phyloP scores from a whole-genome alignment of 2,797 vertebrate genomes.

The Alca torda region DNA sequence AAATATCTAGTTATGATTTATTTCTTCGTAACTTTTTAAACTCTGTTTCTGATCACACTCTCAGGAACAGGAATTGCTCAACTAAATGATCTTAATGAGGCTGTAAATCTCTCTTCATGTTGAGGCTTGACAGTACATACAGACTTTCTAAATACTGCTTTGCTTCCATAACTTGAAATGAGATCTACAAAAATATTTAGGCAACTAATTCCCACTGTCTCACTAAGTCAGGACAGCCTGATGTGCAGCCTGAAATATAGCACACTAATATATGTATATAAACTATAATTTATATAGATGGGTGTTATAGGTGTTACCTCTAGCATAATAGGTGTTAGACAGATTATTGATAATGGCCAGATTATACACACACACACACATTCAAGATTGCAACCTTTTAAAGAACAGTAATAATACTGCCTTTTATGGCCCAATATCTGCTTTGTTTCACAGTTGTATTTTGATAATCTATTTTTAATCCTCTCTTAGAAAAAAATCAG shows the following conservation, averaged over 20 bases:
- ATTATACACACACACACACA: not conserved
- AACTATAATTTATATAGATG: not conserved
- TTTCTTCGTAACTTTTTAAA: not conserved
- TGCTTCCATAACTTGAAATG: not conserved
- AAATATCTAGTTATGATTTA: not conserved
- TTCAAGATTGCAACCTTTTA: not conserved
- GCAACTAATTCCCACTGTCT: not conserved
- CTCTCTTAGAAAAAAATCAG: not conserved
- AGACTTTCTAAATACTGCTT: not conserved
- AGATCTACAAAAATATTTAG: not conserved
- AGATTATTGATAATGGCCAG: not conserved
- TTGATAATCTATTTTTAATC: not conserved
- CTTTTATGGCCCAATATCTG: not conserved
- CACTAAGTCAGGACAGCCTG: not conserved
- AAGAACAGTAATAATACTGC: not conserved
- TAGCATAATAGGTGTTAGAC: not conserved
- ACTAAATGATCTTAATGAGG: not conserved
- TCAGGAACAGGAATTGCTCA: not conserved
- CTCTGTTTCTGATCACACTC: not conserved
- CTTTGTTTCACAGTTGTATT: not conserved
- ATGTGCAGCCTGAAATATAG: not conserved
- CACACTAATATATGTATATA: not conserved
- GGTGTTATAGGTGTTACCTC: not conserved
- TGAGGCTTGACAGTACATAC: not conserved
- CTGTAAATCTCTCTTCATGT: not conserved